phyloP scores from a whole-genome alignment of 2,888 invertebrate species.

The Tetramorium bicarinatum region DNA sequence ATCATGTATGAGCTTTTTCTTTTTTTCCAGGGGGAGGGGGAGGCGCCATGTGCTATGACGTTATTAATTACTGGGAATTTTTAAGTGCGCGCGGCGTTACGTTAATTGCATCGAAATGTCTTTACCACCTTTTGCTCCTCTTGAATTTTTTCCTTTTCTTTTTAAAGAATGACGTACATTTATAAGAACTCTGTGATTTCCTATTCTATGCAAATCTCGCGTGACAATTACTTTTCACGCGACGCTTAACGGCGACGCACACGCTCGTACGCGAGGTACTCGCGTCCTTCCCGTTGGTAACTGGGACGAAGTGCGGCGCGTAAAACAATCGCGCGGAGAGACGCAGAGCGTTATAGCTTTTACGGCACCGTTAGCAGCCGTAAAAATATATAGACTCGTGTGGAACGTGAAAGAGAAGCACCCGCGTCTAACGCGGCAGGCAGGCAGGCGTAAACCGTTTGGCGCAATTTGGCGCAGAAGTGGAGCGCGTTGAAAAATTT shows the following conservation, averaged over 20 bases:
- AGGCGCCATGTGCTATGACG: no score
- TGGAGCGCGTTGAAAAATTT: conserved; percentile 53
- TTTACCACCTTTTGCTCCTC: neutral
- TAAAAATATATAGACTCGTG: conserved; percentile 41
- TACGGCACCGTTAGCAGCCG: conserved; percentile 10
- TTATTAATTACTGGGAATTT: conserved; percentile 21
- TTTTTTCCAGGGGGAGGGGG: neutral
- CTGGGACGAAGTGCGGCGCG: neutral
- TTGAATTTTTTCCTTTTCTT: neutral
- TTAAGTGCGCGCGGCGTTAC: neutral
- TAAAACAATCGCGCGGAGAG: conserved; percentile 21
- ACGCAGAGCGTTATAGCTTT: conserved; percentile 22
- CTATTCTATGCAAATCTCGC: conserved; percentile 12
- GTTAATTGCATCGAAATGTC: neutral
- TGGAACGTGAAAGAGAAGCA: conserved; percentile 5
- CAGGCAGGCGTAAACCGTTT: conserved; percentile 37
- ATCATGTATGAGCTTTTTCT: neutral
- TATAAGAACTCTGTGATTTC: neutral
- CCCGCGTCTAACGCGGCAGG: conserved; percentile 14
- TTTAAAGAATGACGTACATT: neutral
- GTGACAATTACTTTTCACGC: conserved; percentile 18
- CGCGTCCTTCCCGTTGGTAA: neutral
- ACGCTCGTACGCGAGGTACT: neutral
- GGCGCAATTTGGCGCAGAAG: conserved; percentile 16
- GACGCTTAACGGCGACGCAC: neutral